Conservation (phyloP, 1,140 invertebrate species). For the Camponotus floridanus region DNA sequence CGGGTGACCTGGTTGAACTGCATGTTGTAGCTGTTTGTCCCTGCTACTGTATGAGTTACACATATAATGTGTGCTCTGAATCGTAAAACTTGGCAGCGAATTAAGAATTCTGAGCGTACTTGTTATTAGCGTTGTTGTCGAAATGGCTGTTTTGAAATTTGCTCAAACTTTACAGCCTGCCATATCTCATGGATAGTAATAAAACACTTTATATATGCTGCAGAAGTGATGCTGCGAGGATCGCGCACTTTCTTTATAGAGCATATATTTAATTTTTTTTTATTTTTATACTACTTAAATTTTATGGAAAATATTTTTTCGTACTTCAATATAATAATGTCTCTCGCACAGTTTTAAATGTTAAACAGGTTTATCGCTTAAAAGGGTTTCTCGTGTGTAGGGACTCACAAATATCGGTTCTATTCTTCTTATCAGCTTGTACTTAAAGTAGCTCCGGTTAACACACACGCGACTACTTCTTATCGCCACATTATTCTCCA, state of each 20-base stretch:
- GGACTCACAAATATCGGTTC: not conserved
- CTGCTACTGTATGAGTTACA: not conserved
- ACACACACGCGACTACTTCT: not conserved
- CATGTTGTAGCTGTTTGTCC: not conserved
- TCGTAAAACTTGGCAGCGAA: slow-evolving; percentile 18
- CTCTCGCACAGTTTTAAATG: not conserved
- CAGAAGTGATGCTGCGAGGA: not conserved
- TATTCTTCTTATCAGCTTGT: slow-evolving; percentile 28
- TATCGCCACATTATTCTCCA: slow-evolving; percentile 20
- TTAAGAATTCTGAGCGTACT: slow-evolving; percentile 25
- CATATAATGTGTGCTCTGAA: slow-evolving; percentile 7
- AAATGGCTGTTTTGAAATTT: slow-evolving; percentile 39
- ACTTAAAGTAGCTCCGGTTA: not conserved
- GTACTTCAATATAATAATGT: not conserved
- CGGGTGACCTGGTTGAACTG: not conserved
- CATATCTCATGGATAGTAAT: slow-evolving; percentile 13
- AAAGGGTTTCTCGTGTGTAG: not conserved
- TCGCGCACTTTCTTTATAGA: not conserved
- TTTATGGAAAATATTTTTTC: not conserved
- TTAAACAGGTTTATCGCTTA: not conserved
- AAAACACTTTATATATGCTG: not conserved
- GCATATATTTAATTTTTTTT: not conserved
- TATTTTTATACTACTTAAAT: not conserved
- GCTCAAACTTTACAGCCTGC: not conserved
- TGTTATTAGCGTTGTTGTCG: slow-evolving; percentile 46